Conservation (phyloP, 2,888 invertebrate genomes). For the Dynastes tityus region DNA sequence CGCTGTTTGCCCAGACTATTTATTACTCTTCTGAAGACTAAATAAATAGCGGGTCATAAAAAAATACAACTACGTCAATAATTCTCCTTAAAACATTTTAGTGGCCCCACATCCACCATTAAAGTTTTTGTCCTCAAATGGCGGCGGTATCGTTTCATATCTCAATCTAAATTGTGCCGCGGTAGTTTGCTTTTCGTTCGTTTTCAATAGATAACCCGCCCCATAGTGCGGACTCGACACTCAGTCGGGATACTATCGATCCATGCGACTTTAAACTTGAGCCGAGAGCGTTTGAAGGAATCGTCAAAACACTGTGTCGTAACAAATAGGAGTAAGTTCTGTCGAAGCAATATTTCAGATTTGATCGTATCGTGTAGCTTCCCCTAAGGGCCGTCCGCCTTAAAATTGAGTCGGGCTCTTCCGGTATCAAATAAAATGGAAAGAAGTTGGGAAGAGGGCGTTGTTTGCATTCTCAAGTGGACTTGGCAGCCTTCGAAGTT, state of each 20-base stretch:
- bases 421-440: constrained; percentile 51
- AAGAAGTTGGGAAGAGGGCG: constrained; percentile 53
- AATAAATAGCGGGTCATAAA: constrained; percentile 18
- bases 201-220: constrained; percentile 45
- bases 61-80: constrained; percentile 29
- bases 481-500: constrained; percentile 55
- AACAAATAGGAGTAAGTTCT: constrained; percentile 49
- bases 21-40: neutral
- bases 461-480: constrained; percentile 59
- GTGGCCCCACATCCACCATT: constrained; percentile 22
- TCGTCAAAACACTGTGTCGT: constrained; percentile 48
- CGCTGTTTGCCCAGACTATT: neutral
- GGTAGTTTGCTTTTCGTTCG: constrained; percentile 22
- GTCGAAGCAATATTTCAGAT: constrained; percentile 55
- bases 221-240: constrained; percentile 40
- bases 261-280: constrained; percentile 27
- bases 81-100: constrained; percentile 26
- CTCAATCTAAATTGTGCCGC: constrained; percentile 37
- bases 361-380: constrained; percentile 57
- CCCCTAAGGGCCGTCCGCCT: constrained; percentile 55
- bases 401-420: constrained; percentile 54
- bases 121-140: constrained; percentile 42
- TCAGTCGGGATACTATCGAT: constrained; percentile 38
- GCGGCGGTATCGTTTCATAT: constrained; percentile 26
- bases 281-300: constrained; percentile 39